Evolutionary conservation across 37 sponge, comb jelly and placozoan genomes (phyloP).

Genomic region (Haliclona indistincta): DNA sequence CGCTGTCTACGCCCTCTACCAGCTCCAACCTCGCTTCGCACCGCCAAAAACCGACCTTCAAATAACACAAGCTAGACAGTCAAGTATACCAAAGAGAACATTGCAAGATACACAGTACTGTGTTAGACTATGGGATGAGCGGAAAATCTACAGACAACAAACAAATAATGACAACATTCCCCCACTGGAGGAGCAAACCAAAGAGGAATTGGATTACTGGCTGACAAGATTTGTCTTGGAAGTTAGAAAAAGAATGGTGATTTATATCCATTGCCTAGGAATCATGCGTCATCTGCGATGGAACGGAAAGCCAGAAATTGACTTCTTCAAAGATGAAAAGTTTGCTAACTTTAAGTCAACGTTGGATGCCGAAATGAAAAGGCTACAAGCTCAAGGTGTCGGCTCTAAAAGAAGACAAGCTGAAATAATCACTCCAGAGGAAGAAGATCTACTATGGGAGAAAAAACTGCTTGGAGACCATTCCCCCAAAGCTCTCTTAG

Average conservation of each 20-base stretch:
- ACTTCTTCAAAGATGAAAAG: conserved; percentile 14
- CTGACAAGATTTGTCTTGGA: conserved; percentile 12
- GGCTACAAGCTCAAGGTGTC: conserved; percentile 11
- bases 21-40: conserved; percentile 5
- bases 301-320: conserved; percentile 4
- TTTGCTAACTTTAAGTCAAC: conserved; percentile 13
- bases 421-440: conserved; percentile 29
- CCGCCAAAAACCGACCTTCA: neutral
- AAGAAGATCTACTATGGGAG: conserved; percentile 15
- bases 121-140: conserved; percentile 9
- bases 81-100: conserved; percentile 8
- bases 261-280: conserved; percentile 2
- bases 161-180: neutral
- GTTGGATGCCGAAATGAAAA: conserved; percentile 36
- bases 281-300: conserved; percentile 9
- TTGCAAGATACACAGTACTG: conserved; percentile 19
- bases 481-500: conserved; percentile 14
- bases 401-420: conserved; percentile 14
- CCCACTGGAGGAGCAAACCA: neutral
- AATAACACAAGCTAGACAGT: neutral
- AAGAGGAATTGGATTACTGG: neutral
- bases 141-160: neutral
- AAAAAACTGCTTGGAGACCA: conserved; percentile 11
- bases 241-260: conserved; percentile 2
- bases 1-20: too few species aligned